Conservation (phyloP, 2,113 vertebrate genomes). For the Eclectus roratus region DNA sequence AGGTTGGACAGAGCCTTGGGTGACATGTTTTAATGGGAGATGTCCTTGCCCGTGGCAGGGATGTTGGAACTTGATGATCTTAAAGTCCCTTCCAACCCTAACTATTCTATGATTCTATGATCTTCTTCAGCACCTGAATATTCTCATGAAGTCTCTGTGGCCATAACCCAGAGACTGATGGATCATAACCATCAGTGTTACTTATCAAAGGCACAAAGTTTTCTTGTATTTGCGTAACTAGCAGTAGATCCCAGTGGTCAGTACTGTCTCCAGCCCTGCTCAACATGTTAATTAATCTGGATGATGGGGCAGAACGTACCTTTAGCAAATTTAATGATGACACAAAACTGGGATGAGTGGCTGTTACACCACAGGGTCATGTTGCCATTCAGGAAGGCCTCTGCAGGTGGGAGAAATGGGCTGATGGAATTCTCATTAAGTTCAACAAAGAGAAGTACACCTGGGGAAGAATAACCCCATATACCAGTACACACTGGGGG, state of each 20-base stretch:
- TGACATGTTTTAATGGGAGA: no score
- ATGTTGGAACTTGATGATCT: no score
- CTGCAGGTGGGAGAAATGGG: neutral
- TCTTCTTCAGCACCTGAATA: neutral
- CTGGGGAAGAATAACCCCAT: neutral
- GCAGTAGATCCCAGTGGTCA: neutral
- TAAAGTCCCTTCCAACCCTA: no score
- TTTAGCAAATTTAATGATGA: neutral
- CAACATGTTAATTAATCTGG: neutral
- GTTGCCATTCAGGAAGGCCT: neutral
- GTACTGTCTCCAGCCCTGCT: neutral
- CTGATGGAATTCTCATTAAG: neutral
- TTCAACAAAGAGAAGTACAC: neutral
- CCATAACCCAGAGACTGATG: neutral
- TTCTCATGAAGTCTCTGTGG: neutral
- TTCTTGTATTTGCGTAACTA: neutral
- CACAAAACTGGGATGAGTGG: neutral
- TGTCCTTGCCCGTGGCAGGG: no score
- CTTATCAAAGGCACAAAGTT: neutral
- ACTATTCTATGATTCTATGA: no score
- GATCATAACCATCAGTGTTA: neutral
- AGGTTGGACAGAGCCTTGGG: no score
- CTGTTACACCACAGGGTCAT: neutral
- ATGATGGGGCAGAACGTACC: neutral
- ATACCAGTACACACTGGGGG: neutral